A percentile compares a stretch with the other conserved stretches of the same genome.
These are phyloP conservation scores for Beaufortia kweichowensis DNA, from an alignment of 2,113 vertebrate species.

Conservation along the genomic window DNA sequence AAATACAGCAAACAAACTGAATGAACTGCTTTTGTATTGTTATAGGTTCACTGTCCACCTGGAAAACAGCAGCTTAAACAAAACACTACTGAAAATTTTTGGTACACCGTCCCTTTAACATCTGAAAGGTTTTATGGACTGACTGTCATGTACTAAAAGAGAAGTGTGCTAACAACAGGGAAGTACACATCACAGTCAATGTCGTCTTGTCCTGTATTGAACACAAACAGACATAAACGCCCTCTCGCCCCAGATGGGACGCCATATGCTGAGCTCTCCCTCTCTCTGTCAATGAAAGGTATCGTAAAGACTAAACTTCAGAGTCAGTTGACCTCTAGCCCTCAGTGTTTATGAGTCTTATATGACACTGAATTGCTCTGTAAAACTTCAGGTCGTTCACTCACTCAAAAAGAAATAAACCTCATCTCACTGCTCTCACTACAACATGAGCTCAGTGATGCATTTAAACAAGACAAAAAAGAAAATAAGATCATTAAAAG, in stretches of 20 bases:
- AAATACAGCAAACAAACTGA: too few relatives aligned
- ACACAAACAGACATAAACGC: slow-evolving; percentile 12
- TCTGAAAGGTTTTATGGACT: neutral
- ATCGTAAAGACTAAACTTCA: slow-evolving; percentile 2
- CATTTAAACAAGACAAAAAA: slow-evolving; percentile 12
- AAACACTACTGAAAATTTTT: too few relatives aligned
- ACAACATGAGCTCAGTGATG: neutral
- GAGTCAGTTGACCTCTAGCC: slow-evolving; percentile 48
- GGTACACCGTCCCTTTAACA: neutral
- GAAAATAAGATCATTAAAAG: neutral
- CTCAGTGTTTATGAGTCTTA: slow-evolving; percentile 41
- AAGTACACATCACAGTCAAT: neutral
- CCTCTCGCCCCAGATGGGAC: slow-evolving; percentile 17
- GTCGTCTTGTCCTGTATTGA: neutral
- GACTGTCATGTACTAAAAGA: neutral
- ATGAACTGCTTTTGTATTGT: too few relatives aligned
- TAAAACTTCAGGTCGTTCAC: slow-evolving; percentile 23
- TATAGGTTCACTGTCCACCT: too few relatives aligned
- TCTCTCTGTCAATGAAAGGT: slow-evolving; percentile 19
- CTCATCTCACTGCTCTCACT: too few relatives aligned
- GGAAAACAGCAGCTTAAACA: too few relatives aligned
- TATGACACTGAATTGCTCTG: slow-evolving; percentile 39
- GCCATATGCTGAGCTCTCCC: slow-evolving; percentile 26
- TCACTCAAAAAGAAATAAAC: neutral
- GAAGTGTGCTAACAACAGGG: neutral